Evolutionary conservation across 2,797 vertebrate genomes (phyloP).

Genomic region (Oceanodroma leucorhoa): DNA sequence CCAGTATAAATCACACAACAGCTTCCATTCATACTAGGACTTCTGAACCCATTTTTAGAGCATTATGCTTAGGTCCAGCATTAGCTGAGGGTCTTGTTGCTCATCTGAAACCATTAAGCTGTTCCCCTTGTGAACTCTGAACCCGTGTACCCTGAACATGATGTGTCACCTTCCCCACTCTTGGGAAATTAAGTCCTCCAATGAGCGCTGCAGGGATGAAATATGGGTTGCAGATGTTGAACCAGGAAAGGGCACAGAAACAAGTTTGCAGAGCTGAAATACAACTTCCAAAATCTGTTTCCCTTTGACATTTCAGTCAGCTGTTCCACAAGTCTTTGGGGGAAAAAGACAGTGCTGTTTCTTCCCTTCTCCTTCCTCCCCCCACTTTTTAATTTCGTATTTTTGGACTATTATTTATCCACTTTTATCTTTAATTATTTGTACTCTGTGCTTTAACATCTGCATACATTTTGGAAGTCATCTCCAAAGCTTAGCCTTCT

Average conservation of each 20-base stretch:
- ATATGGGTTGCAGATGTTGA: conserved; percentile 63
- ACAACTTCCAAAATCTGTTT: conserved; percentile 49
- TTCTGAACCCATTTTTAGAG: neutral
- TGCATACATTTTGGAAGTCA: conserved; percentile 33
- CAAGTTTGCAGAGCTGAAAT: conserved; percentile 21
- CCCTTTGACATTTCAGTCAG: conserved; percentile 64
- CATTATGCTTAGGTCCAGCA: neutral
- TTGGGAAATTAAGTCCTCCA: conserved; percentile 44
- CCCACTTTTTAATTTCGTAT: neutral
- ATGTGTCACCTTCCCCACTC: conserved; percentile 47
- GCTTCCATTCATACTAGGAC: neutral
- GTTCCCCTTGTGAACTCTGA: neutral
- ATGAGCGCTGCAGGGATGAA: neutral
- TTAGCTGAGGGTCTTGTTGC: neutral
- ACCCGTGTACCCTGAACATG: neutral
- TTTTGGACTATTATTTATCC: conserved; percentile 49
- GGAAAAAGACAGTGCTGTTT: conserved; percentile 8
- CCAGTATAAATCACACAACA: neutral
- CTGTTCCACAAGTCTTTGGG: conserved; percentile 53
- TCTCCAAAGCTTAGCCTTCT: conserved; percentile 16
- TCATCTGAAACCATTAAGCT: neutral
- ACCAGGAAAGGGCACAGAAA: conserved; percentile 46
- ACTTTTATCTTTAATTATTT: conserved; percentile 62
- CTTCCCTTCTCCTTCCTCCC: neutral
- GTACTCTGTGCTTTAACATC: conserved; percentile 45